Percentiles rank a stretch among this genome's conserved stretches.
Conservation (phyloP, 1,140 invertebrate species). For the Macrobrachium nipponense region DNA sequence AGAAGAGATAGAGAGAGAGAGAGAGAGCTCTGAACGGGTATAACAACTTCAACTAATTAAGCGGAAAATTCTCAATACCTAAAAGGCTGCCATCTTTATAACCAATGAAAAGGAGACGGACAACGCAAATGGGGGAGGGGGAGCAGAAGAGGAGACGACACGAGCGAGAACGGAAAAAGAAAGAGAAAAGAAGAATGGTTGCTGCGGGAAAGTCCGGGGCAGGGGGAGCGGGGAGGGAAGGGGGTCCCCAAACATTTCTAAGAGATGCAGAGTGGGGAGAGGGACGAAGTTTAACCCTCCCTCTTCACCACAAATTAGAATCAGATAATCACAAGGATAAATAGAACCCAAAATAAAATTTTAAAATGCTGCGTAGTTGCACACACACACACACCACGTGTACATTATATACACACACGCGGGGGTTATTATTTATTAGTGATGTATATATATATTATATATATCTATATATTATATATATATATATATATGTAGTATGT, state of each 20-base stretch:
- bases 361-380: no score
- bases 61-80: constrained; percentile 48
- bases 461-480: no score
- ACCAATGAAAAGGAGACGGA: constrained; percentile 4
- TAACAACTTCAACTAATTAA: constrained; percentile 38
- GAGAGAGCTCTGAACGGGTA: not conserved
- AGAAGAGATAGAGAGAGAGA: not conserved
- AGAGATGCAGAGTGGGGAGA: no score
- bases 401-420: no score
- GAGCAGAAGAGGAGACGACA: not conserved
- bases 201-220: not conserved
- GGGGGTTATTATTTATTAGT: no score
- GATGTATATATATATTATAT: no score
- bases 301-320: no score
- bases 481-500: no score
- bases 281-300: no score
- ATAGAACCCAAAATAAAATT: not conserved
- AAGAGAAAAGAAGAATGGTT: not conserved
- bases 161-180: not conserved
- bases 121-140: not conserved
- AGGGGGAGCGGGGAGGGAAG: not conserved
- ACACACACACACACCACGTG: no score
- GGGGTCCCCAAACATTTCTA: no score
- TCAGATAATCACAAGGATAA: no score
- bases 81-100: constrained; percentile 26